Evolutionary conservation across 2,113 vertebrate species (phyloP), one percentile per base, ranked within the genome.

Genomic region (Rhabdomys dilectus): DNA sequence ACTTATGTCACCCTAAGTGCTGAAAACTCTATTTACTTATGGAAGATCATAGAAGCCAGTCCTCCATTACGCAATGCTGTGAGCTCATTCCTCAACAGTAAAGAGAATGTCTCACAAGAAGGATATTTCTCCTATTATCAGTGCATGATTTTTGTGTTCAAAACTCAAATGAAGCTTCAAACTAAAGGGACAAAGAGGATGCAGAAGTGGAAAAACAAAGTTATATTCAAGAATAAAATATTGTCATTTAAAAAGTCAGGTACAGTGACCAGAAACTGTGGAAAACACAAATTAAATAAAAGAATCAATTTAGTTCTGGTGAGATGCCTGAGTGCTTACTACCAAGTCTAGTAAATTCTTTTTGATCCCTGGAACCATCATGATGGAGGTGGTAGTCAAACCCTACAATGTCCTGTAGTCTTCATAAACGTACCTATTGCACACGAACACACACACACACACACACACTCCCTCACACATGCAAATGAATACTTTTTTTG

Each of bases 291-390:
- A 53, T 58, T 91, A 96, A 64, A 68, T 78, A 6, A 36, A 64
- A 96, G n/a, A 89, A 93, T 91, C 1, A 82, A 89, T 91, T 77
- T 92, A 56, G 21, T 42, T 5, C 48, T 86, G 26, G 39, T 48
- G 84, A 66, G 60, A 48, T 85, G n/a, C 26, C 7, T 84, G 15
- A 45, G 56, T 96, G 16, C 82, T 86, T 60, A 8, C 11, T 15
- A 60, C 22, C 3, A 16, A 82, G 56, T 2, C 36, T 66, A 66
- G 64, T 66, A 9, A 66, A 29, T 66, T 24, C 10, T 66, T 66
- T 31, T 70, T 84, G n/a, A 31, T 45, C 24, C 24, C 26, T 84
- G 36, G 6, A 36, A 60, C n/a, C 13, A 39, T 39, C n/a, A 84
- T 29, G n/a, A 21, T 62, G 16, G 56, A 45, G 62, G n/a, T 4